phyloP scores from a whole-genome alignment of 2,113 vertebrate genomes.

The Erpornis zantholeuca region DNA sequence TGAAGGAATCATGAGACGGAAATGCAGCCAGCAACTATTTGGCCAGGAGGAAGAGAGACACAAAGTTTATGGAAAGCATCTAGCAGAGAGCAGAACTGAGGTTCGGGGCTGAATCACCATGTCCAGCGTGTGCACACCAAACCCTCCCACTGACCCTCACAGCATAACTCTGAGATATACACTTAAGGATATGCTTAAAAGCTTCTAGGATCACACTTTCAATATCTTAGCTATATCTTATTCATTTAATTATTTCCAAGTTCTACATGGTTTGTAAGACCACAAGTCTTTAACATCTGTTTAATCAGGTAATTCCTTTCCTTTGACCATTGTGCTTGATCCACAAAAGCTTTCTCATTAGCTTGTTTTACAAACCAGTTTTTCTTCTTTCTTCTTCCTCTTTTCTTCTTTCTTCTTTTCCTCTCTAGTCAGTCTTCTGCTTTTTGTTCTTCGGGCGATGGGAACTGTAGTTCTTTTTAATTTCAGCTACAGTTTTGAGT shows the following conservation, averaged over 20 bases:
- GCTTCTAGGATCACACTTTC: not conserved
- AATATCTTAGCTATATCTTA: not conserved
- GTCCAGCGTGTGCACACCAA: not conserved
- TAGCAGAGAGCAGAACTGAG: conserved; percentile 19
- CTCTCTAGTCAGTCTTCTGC: not conserved
- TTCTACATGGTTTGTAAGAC: not conserved
- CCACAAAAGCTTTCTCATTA: rapidly evolving
- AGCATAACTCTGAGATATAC: not conserved
- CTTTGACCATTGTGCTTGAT: not conserved
- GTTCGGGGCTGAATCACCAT: not conserved
- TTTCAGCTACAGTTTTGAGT: not conserved
- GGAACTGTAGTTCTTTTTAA: not conserved
- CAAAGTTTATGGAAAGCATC: conserved; percentile 28
- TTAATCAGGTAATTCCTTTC: not conserved
- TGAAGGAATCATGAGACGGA: conserved; percentile 22
- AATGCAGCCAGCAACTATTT: conserved; percentile 23
- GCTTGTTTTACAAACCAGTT: not conserved
- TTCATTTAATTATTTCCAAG: not conserved
- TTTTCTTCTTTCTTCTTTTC: not conserved
- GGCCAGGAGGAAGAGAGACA: not conserved
- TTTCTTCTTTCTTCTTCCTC: not conserved
- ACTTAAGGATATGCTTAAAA: not conserved
- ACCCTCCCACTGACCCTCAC: not conserved
- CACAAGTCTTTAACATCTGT: not conserved
- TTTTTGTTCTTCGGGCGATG: not conserved